Percentiles rank a stretch among this genome's conserved stretches.
Evolutionary conservation across 2,113 vertebrate species (phyloP).

Genomic region (Podarcis muralis): DNA sequence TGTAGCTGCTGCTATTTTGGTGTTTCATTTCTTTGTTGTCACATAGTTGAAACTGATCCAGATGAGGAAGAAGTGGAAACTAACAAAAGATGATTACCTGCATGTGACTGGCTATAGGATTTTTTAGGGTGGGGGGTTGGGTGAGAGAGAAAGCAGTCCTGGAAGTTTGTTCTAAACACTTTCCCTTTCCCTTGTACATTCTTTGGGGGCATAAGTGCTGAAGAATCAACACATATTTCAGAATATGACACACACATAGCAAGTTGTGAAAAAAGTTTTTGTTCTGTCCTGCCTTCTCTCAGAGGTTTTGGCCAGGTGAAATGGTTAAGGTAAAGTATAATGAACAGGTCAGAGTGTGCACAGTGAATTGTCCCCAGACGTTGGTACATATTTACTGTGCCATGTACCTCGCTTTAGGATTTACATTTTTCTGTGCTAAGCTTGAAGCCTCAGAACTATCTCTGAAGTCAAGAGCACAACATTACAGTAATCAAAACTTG

Average conservation of each 20-base stretch:
- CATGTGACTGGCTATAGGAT: conserved; percentile 12
- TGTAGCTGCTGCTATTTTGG: conserved; percentile 87
- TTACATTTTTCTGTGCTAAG: background rate
- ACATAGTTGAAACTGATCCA: conserved; percentile 94
- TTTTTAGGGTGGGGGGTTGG: background rate
- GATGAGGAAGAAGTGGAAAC: conserved; percentile 73
- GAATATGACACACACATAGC: background rate
- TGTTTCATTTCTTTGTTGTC: conserved; percentile 83
- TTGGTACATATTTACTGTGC: too few species aligned
- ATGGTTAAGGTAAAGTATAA: background rate
- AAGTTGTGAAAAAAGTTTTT: background rate
- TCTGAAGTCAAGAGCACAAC: background rate
- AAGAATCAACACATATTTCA: conserved; percentile 25
- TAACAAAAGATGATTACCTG: conserved; percentile 67
- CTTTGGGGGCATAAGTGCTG: conserved; percentile 15
- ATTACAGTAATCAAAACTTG: background rate
- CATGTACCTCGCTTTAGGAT: background rate
- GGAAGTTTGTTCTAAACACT: background rate
- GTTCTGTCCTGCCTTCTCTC: background rate
- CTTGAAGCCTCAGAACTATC: background rate
- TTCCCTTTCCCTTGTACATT: conserved; percentile 1
- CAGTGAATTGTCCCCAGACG: background rate
- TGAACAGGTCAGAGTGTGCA: background rate
- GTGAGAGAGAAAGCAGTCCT: background rate
- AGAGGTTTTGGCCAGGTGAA: background rate